Percentiles rank a stretch among this genome's conserved stretches.
phyloP scores from a whole-genome alignment of 2,797 vertebrate species.

The Borostomias antarcticus region DNA sequence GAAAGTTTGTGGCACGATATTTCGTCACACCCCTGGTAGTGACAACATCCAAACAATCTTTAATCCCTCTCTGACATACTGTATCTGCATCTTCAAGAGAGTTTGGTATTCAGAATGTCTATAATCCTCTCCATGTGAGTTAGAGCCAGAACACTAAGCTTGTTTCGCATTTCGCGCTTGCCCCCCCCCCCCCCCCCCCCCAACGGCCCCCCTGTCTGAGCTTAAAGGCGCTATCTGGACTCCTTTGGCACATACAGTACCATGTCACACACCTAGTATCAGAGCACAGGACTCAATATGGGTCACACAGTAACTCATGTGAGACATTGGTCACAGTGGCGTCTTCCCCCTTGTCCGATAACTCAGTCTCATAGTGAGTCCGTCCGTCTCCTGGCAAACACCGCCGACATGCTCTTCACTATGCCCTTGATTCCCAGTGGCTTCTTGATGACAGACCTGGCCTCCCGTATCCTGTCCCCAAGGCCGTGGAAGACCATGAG shows the following conservation, averaged over 20 bases:
- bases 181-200: no score
- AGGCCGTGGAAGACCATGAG: conserved; percentile 80
- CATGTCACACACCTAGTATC: neutral
- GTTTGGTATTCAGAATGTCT: neutral
- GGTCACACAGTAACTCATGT: conserved; percentile 22
- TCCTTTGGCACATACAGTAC: neutral
- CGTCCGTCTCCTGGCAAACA: conserved; percentile 76
- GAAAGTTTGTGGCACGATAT: no score
- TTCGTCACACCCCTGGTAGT: no score
- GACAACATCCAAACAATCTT: no score
- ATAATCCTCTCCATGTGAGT: neutral
- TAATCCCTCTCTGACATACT: no score
- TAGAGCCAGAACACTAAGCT: neutral
- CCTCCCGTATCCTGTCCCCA: conserved; percentile 70
- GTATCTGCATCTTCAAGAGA: no score
- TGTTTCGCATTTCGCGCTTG: neutral
- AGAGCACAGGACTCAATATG: neutral
- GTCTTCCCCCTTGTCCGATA: conserved; percentile 5
- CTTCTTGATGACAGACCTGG: conserved; percentile 69
- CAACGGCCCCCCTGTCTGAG: neutral
- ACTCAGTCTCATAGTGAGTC: conserved; percentile 71
- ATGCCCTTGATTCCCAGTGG: conserved; percentile 76
- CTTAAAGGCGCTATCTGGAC: neutral
- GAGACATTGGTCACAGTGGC: conserved; percentile 21
- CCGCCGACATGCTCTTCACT: conserved; percentile 78